Base-by-base conservation (phyloP, 2,113 vertebrate genomes). In the Prinia subflava region DNA sequence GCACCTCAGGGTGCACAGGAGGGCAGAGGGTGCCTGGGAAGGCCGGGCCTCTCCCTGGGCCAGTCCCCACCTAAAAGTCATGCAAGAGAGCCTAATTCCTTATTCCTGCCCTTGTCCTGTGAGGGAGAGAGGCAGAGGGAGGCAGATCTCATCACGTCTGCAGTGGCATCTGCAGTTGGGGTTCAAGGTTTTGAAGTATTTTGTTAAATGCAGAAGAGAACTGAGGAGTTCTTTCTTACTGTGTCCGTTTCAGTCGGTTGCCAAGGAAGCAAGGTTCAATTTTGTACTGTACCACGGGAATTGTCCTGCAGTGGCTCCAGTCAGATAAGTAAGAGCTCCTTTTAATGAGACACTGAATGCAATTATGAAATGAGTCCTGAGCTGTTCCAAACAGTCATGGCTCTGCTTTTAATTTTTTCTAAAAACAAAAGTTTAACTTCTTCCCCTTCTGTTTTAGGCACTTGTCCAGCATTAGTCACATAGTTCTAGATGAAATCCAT, bases 271-370 rank as follows among this genome's bases (percentile, higher is more conserved):
- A 99, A 98, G 99, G 99, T 44, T 99, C 99, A 31, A 98, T 99
- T 97, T 96, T 99, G 78, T 99, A 99, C 97, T 99, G 99, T 96
- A 99, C 99, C 21, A 99, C 99, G 65, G 99, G 99, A 95, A 99
- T 99, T 94, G 99, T 99, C 91, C 98, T 99, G 73, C 99, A 99
- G 98, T 99, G 99, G 99, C 99, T 99, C 42, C 99, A 98, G 93
- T 99, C 99, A 84, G 99, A 99, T 96, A 96, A 98, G 99, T 99
- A 98, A 99, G 99, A 99, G 81, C 95, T 95, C 87, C 30, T 94
- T 56, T 62, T 20, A 69, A 18, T 91, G 67, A 83, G 46, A 47
- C 78, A 46, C 22, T 12, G 12, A 95, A 30, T 87, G 62, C 20
- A 56, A 6, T 60, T 87, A 55, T 22, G 18, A 42, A 74, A 90